Base-by-base conservation (phyloP, 53 echinoderm and acorn worm genomes). In the Luidia sarsii region DNA sequence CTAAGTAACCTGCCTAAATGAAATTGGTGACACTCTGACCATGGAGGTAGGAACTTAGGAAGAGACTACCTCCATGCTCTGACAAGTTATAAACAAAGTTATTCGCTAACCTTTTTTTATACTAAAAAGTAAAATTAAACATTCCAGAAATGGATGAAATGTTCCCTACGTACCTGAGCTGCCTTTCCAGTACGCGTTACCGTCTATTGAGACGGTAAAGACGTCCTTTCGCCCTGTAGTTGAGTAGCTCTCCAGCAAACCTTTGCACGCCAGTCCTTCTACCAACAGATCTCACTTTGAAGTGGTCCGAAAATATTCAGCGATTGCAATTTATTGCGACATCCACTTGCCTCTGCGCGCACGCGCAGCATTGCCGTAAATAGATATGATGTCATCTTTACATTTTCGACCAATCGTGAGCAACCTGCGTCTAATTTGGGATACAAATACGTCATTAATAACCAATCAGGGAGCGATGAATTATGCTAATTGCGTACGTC, bases 271-370 rank as follows among this genome's bases (percentile, higher is more conserved):
- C 1, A 16, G 16, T 16, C 80, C 33, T 80, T 64, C 46, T 66
- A 10, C 33, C 65, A 52, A 24, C 65, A 50, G 15, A 34, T 80
- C 81, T 65, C 11, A 0, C 18, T 55, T 45, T 33, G 22, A 28
- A 22, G 62, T 83, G 83, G 48, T 16, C 33, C 56, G 61, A 61
- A 14, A 21, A 8, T 21, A 50, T 28, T 18, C 35, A 60, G 33
- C 14, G 16, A 83, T 83, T 83, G 71, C 83, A 83, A 71, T 83
- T 33, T 83, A 83, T 83, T 83, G 83, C 63, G 83, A 83, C 33
- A 83, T 83, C 57, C 33, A 16, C 39, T 16, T 43, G 15, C 20
- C 43, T 5, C 2, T 36, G 33, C 35, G 67, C 43, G 67, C 43
- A 43, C 21, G 7, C 41, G 14, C 10, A 11, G 0, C 31, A 9